A percentile compares a stretch with the other conserved stretches of the same genome.
Evolutionary conservation across 1,140 invertebrate genomes (phyloP).

Genomic region (Aradophagus sp.): DNA sequence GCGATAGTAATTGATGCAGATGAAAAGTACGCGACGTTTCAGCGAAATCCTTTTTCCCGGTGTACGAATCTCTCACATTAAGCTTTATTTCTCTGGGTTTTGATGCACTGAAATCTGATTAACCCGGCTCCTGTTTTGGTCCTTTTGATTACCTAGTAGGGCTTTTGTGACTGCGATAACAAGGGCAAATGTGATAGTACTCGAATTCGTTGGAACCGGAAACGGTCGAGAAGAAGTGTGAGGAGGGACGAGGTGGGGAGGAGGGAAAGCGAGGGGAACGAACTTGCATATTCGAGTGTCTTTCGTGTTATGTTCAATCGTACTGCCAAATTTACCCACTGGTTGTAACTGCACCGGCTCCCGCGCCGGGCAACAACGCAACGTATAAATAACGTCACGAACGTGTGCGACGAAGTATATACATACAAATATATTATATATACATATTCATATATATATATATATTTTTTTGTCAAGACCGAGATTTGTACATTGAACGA

Average conservation of each 20-base stretch:
- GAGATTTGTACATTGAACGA: slow-evolving; percentile 54
- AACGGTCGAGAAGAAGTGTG: not conserved
- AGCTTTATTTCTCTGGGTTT: slow-evolving; percentile 53
- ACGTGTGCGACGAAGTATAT: slow-evolving; percentile 7
- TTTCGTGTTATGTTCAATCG: slow-evolving; percentile 26
- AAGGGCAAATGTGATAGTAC: slow-evolving; percentile 52
- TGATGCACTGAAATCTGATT: slow-evolving; percentile 36
- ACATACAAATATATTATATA: slow-evolving; percentile 21
- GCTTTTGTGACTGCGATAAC: slow-evolving; percentile 49
- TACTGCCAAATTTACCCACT: slow-evolving; percentile 53
- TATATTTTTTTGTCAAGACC: slow-evolving; percentile 46
- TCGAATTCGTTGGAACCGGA: slow-evolving; percentile 19
- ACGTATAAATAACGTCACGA: slow-evolving; percentile 30
- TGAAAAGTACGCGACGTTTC: no score
- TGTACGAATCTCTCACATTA: slow-evolving; percentile 50
- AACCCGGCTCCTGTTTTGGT: slow-evolving; percentile 18
- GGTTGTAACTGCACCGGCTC: no score
- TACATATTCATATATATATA: slow-evolving; percentile 8
- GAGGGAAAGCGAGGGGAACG: no score
- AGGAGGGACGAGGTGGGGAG: no score
- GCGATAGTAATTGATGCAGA: no score
- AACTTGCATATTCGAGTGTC: slow-evolving; percentile 24
- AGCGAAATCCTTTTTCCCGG: no score
- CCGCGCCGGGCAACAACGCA: no score
- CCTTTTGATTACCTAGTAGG: slow-evolving; percentile 44